A percentile compares a stretch with the other conserved stretches of the same genome.
Conservation (phyloP, 2,113 vertebrate genomes). For the Prinia subflava region DNA sequence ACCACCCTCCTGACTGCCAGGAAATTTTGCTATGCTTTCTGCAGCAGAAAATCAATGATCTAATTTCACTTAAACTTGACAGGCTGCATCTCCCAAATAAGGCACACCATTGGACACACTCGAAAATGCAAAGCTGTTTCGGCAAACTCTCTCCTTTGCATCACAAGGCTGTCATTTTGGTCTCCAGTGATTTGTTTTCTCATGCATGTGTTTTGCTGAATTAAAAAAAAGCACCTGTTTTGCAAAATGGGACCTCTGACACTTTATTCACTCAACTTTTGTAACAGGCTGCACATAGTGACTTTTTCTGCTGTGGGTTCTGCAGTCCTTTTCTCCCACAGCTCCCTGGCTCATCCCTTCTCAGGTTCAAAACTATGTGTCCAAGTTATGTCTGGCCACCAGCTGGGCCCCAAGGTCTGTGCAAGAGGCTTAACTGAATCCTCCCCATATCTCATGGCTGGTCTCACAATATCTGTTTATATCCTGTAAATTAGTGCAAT, state of each 20-base stretch:
- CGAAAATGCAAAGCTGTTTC: background rate
- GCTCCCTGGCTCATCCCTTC: background rate
- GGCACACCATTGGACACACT: background rate
- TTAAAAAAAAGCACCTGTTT: conserved; percentile 10
- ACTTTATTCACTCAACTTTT: background rate
- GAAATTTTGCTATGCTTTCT: conserved; percentile 16
- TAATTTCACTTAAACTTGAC: conserved; percentile 24
- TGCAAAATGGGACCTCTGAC: background rate
- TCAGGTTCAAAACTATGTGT: background rate
- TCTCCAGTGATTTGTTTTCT: background rate
- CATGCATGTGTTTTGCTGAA: background rate
- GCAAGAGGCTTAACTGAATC: conserved; percentile 27
- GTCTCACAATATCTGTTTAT: conserved; percentile 37
- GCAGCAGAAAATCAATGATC: conserved; percentile 30
- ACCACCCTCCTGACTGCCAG: background rate
- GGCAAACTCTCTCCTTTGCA: background rate
- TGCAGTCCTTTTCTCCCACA: background rate
- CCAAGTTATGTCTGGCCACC: conserved; percentile 24
- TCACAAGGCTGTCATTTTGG: background rate
- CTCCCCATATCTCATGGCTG: conserved; percentile 12
- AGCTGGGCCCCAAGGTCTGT: conserved; percentile 15
- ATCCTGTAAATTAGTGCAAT: conserved; percentile 30
- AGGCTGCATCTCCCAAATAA: conserved; percentile 6
- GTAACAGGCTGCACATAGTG: background rate
- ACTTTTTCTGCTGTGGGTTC: background rate